phyloP scores from a whole-genome alignment of 2,888 invertebrate species.

The Arrhopalites spinosus region DNA sequence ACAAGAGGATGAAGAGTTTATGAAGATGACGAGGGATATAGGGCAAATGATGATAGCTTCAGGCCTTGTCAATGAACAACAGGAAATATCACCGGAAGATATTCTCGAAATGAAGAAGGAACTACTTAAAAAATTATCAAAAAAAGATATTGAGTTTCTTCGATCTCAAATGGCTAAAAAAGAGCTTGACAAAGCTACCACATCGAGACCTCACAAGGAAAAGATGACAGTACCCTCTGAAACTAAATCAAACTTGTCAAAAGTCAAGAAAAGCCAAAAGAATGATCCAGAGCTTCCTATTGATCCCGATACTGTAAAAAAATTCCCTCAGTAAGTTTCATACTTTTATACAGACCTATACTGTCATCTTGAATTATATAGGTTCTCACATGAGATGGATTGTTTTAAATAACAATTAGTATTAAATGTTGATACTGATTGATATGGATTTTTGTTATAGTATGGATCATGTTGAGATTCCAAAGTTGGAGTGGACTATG shows the following conservation, averaged over 20 bases:
- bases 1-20: neutral
- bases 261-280: neutral
- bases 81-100: slow-evolving; percentile 15
- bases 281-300: slow-evolving; percentile 58
- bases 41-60: slow-evolving; percentile 11
- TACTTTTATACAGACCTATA: too few relatives aligned
- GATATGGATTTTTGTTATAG: too few relatives aligned
- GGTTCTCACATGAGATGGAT: too few relatives aligned
- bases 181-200: neutral
- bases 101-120: slow-evolving; percentile 25
- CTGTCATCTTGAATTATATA: too few relatives aligned
- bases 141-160: slow-evolving; percentile 16
- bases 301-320: slow-evolving; percentile 64
- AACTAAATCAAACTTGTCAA: too few relatives aligned
- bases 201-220: neutral
- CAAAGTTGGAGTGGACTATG: slow-evolving; percentile 89
- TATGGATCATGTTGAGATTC: slow-evolving; percentile 82
- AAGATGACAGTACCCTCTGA: neutral
- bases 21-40: slow-evolving; percentile 8
- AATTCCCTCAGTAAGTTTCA: slow-evolving; percentile 86
- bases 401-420: too few relatives aligned
- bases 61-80: neutral
- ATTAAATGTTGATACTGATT: too few relatives aligned
- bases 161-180: slow-evolving; percentile 13
- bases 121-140: slow-evolving; percentile 7